phyloP scores from a whole-genome alignment of 2,888 invertebrate species.

The Sacculina carcini region DNA sequence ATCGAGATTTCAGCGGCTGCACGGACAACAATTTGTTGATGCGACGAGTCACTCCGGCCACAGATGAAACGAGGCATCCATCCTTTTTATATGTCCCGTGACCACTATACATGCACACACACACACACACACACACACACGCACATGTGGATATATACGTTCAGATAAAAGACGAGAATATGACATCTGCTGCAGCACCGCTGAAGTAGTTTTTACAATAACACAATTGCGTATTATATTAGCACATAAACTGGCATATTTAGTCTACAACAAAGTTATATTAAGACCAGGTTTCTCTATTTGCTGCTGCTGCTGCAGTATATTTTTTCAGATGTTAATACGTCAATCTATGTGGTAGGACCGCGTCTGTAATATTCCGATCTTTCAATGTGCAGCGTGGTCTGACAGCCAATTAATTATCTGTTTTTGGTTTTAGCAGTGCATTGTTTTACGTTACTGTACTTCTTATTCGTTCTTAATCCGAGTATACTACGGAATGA shows the following conservation, averaged over 20 bases:
- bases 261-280: no score
- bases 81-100: constrained; percentile 72
- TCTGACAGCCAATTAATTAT: no score
- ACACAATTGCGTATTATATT: background rate
- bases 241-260: background rate
- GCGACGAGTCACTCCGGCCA: constrained; percentile 76
- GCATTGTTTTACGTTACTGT: no score
- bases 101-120: constrained; percentile 33
- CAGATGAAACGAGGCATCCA: constrained; percentile 60
- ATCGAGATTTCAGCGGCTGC: constrained; percentile 65
- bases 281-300: no score
- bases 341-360: no score
- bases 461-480: no score
- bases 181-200: background rate
- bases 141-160: background rate
- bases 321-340: no score
- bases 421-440: no score
- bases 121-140: background rate
- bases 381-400: no score
- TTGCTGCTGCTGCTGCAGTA: no score
- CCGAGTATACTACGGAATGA: no score
- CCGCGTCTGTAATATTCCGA: no score
- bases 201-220: background rate
- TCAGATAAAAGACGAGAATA: background rate
- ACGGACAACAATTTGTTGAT: constrained; percentile 86